phyloP scores from a whole-genome alignment of 2,888 invertebrate genomes.

The Leuctra nigra region DNA sequence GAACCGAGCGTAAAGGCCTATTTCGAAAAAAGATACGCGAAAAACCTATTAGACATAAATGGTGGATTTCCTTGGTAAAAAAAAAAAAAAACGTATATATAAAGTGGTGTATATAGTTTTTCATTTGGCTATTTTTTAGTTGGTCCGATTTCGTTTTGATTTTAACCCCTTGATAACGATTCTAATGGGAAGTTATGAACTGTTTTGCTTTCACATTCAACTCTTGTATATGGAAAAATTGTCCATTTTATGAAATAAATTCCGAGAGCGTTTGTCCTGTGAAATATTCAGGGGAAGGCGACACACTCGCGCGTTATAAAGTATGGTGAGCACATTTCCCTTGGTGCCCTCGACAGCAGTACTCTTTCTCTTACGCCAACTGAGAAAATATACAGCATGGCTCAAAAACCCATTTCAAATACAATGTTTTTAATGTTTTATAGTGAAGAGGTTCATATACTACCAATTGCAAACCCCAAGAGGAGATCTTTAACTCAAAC shows the following conservation, averaged over 20 bases:
- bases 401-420: constrained; percentile 13
- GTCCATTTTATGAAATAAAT: constrained; percentile 12
- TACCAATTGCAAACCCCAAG: too few species aligned
- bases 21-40: neutral
- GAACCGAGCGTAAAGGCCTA: neutral
- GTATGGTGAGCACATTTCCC: constrained; percentile 25
- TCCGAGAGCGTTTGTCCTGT: constrained; percentile 16
- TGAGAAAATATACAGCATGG: constrained; percentile 10
- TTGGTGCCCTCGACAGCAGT: constrained; percentile 25
- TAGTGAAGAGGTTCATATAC: too few species aligned
- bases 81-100: neutral
- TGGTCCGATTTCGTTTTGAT: constrained; percentile 6
- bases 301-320: constrained; percentile 25
- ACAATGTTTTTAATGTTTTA: constrained; percentile 5
- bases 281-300: constrained; percentile 27
- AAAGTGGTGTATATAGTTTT: constrained; percentile 1
- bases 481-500: too few species aligned
- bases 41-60: constrained; percentile 13
- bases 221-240: too few species aligned
- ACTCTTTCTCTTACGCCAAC: neutral
- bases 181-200: neutral
- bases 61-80: constrained; percentile 1
- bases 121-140: constrained; percentile 6
- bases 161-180: neutral
- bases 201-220: neutral